Evolutionary conservation across 2,888 invertebrate genomes (phyloP).

Genomic region (Lasioglossum pauxillum): DNA sequence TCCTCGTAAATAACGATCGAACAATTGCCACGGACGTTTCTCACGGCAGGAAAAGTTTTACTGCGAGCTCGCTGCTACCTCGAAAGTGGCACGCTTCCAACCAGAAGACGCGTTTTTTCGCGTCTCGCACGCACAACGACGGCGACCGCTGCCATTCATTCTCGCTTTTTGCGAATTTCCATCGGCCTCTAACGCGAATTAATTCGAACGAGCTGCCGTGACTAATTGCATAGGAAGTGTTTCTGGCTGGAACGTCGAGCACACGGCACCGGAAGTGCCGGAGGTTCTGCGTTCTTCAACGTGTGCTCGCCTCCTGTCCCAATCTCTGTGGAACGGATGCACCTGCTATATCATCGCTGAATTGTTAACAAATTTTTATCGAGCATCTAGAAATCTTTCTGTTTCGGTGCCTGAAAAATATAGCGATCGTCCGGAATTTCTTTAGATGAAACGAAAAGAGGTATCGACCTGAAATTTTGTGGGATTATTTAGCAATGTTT

Average conservation of each 20-base stretch:
- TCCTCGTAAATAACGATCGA: conserved; percentile 24
- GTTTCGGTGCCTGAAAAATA: not conserved
- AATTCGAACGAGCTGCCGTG: conserved; percentile 56
- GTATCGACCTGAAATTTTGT: not conserved
- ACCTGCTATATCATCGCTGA: not conserved
- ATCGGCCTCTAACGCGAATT: conserved; percentile 17
- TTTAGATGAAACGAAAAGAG: not conserved
- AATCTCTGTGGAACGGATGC: not conserved
- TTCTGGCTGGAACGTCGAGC: conserved; percentile 7
- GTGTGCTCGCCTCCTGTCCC: not conserved
- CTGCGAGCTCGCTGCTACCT: not conserved
- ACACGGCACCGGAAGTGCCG: conserved; percentile 27
- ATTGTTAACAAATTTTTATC: not conserved
- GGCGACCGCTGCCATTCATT: not conserved
- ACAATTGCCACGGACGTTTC: conserved; percentile 12
- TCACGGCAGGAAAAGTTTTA: conserved; percentile 34
- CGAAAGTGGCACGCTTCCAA: conserved; percentile 28
- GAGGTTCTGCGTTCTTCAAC: not conserved
- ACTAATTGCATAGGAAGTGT: conserved; percentile 78
- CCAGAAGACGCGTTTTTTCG: conserved; percentile 10
- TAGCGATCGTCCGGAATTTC: not conserved
- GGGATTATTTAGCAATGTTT: not conserved
- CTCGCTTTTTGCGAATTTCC: conserved; percentile 3
- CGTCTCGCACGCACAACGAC: not conserved
- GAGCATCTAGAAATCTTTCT: not conserved